phyloP scores from a whole-genome alignment of 2,113 vertebrate species.

The Panthera uncia region DNA sequence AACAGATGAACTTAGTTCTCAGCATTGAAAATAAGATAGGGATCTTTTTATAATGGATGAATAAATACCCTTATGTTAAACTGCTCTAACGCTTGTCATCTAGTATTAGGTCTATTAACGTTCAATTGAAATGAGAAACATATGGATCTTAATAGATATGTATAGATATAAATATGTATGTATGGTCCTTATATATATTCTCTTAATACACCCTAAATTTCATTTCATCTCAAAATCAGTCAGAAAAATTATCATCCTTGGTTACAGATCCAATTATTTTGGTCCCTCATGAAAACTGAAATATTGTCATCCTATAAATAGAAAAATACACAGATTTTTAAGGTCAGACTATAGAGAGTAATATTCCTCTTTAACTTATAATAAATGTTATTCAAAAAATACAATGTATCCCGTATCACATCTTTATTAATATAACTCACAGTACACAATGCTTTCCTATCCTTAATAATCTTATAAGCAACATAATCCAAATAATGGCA shows the following conservation, averaged over 20 bases:
- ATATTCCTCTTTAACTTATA: constrained; percentile 14
- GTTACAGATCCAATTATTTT: constrained; percentile 32
- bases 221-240: constrained; percentile 42
- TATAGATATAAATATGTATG: background rate
- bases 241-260: background rate
- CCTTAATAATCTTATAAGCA: constrained; percentile 80
- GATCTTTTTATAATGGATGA: background rate
- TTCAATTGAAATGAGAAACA: background rate
- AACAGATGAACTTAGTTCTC: background rate
- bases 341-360: background rate
- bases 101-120: constrained; percentile 38
- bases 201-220: background rate
- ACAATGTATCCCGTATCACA: constrained; percentile 68
- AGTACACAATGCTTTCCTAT: constrained; percentile 72
- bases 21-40: background rate
- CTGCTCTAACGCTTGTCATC: background rate
- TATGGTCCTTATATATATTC: background rate
- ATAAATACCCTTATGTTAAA: background rate
- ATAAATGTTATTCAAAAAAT: constrained; percentile 72
- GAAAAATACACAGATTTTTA: background rate
- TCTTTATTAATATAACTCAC: constrained; percentile 74
- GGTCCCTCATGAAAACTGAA: background rate
- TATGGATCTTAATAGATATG: background rate
- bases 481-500: constrained; percentile 82
- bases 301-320: background rate